phyloP scores from a whole-genome alignment of 2,797 vertebrate species.

The Capromys pilorides region DNA sequence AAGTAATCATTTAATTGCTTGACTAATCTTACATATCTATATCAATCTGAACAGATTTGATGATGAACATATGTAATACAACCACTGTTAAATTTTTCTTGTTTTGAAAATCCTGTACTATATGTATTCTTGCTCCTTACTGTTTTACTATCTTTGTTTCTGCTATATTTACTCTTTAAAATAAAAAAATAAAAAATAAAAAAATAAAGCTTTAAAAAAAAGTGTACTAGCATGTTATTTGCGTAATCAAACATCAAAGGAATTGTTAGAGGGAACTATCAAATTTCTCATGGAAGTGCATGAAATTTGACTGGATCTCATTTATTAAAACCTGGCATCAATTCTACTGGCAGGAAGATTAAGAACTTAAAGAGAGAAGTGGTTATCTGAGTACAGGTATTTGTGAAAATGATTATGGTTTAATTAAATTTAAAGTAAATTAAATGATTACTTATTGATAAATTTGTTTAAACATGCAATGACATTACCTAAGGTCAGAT shows the following conservation, averaged over 20 bases:
- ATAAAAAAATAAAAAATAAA: no score
- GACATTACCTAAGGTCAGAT: neutral
- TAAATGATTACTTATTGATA: slow-evolving; percentile 43
- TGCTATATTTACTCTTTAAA: no score
- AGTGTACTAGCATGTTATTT: slow-evolving; percentile 25
- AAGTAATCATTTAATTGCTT: no score
- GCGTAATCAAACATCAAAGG: slow-evolving; percentile 20
- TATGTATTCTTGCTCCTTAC: no score
- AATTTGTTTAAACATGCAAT: slow-evolving; percentile 38
- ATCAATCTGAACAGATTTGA: no score
- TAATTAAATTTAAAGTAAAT: slow-evolving; percentile 3
- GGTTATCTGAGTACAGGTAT: neutral
- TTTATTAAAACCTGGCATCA: slow-evolving; percentile 34
- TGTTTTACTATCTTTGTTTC: no score
- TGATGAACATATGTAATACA: no score
- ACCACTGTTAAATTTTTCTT: no score
- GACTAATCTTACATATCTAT: no score
- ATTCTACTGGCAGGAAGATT: neutral
- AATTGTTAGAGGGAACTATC: neutral
- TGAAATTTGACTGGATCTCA: slow-evolving; percentile 4
- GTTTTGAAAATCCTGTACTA: no score
- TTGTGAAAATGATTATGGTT: slow-evolving; percentile 40
- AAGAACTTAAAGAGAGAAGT: slow-evolving; percentile 16
- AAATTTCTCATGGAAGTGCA: slow-evolving; percentile 9
- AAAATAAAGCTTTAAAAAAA: no score